Evolutionary conservation across 2,113 vertebrate species (phyloP).

Genomic region (Prietella phreatophila): DNA sequence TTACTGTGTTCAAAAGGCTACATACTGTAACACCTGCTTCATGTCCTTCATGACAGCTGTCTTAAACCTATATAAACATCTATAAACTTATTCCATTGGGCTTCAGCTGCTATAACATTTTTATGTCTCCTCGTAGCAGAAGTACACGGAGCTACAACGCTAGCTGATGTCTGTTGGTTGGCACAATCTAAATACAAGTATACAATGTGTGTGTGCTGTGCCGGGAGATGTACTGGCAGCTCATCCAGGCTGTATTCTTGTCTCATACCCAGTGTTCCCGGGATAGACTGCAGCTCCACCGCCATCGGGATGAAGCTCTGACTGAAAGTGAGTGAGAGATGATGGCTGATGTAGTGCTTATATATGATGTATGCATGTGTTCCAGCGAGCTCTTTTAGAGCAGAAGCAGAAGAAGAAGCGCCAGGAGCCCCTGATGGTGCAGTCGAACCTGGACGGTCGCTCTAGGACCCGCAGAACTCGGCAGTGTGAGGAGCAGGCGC

Average conservation of each 20-base stretch:
- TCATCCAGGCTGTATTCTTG: neutral
- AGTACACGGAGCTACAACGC: too few relatives aligned
- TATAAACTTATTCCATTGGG: too few relatives aligned
- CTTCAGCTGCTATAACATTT: too few relatives aligned
- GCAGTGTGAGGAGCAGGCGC: conserved; percentile 94
- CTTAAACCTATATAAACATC: too few relatives aligned
- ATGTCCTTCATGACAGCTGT: too few relatives aligned
- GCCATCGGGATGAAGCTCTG: neutral
- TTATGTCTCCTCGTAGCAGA: too few relatives aligned
- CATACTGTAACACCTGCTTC: too few relatives aligned
- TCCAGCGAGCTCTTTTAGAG: conserved; percentile 87
- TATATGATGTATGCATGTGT: conserved; percentile 21
- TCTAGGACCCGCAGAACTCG: conserved; percentile 84
- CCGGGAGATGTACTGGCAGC: neutral
- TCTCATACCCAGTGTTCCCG: too few relatives aligned
- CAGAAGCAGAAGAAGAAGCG: conserved; percentile 98
- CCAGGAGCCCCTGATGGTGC: conserved; percentile 98
- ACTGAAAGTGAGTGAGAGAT: neutral
- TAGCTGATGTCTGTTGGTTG: too few relatives aligned
- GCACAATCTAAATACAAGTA: too few relatives aligned
- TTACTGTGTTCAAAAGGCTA: too few relatives aligned
- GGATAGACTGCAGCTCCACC: neutral
- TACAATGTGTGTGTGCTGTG: neutral
- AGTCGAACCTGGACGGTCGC: conserved; percentile 89
- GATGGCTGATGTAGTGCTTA: neutral